Evolutionary conservation across 2,888 invertebrate species (phyloP), one percentile per base, ranked within the genome.

Genomic region (Pediacus dermestoides): DNA sequence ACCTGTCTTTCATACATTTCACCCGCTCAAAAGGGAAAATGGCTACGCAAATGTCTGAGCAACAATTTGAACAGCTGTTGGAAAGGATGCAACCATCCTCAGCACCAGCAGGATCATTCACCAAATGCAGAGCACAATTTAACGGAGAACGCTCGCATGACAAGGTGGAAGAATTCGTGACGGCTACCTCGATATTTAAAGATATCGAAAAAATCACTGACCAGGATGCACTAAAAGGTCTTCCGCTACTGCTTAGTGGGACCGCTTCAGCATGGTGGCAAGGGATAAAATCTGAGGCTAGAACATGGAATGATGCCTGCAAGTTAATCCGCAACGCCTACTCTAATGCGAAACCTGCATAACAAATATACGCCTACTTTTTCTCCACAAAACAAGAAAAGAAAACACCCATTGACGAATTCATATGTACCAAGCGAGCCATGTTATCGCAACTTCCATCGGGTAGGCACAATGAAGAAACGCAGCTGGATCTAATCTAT

Each of bases 401-500:
- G 2, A 15, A 34, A 8, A 36, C 16, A 7, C 25, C 42, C 7
- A 36, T 33, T 3, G 42, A 43, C 23, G 30, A 36, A 11, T 52
- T 51, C 37, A 21, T 52, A 7, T 41, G 42, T 22, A 14, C 15
- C 14, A 46, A 50, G 34, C 18, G 50, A 18, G 48, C 44, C 7
- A 14, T 49, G n/a, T 9, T 52, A 6, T 37, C 45, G 9, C 36
- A 43, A 28, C 26, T 50, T 16, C 48, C 51, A n/a, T 7, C 18
- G 4, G 33, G 39, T 11, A 23, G 43, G 8, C 40, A 43, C 16
- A 42, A 44, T 18, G 51, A 50, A 32, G 44, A 37, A 6, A 42
- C 42, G n/a, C 45, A 51, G 34, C 7, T 51, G n/a, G 51, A 50
- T 14, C 26, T 52, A 16, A 30, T 52, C 2, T 51, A 42, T 31